Conservation (phyloP, 2,888 invertebrate genomes). For the Hydrotaea diabolus region DNA sequence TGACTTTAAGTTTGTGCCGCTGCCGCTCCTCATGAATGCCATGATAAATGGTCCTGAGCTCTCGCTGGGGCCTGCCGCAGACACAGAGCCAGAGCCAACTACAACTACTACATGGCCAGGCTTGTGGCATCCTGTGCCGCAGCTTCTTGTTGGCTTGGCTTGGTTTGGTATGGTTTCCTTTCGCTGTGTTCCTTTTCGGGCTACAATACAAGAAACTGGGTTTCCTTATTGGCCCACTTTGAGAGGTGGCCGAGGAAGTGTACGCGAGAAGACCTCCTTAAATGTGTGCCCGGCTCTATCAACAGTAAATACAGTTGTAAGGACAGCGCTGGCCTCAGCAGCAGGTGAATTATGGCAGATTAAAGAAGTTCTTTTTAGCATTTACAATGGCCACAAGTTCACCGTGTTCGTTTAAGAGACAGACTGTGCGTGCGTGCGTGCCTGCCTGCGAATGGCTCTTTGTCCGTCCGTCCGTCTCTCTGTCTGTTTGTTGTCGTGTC, state of each 20-base stretch:
- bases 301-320: constrained; percentile 34
- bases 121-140: background rate
- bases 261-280: background rate
- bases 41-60: constrained; percentile 57
- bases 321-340: background rate
- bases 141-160: background rate
- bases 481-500: background rate
- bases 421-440: no score
- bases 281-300: background rate
- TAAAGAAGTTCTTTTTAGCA: constrained; percentile 31
- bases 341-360: constrained; percentile 48
- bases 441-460: no score
- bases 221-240: background rate
- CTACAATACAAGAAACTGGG: background rate
- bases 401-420: background rate
- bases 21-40: constrained; percentile 48
- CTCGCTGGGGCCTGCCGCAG: background rate
- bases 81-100: no score
- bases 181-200: background rate
- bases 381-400: background rate
- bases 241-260: background rate
- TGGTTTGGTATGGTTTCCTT: background rate
- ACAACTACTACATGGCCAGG: no score
- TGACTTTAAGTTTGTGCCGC: constrained; percentile 48
- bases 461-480: background rate